Evolutionary conservation across 2,797 vertebrate species (phyloP).

Genomic region (Thripadectes ignobilis): DNA sequence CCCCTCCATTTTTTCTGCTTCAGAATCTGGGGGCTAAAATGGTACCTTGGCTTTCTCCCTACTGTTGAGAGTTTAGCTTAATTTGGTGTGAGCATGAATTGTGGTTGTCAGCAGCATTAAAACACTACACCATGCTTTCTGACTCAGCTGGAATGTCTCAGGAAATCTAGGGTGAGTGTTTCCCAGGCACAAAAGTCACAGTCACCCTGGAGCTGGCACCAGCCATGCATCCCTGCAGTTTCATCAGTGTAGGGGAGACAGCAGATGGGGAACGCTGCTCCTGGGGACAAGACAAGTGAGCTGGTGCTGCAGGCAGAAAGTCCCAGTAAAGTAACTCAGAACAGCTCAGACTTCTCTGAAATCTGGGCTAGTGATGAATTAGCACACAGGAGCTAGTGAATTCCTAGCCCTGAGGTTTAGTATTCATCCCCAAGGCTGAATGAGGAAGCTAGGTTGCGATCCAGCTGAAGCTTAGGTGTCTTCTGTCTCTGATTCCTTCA

Average conservation of each 20-base stretch:
- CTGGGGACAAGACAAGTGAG: not conserved
- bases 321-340: not conserved
- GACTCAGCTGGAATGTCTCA: not conserved
- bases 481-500: not conserved
- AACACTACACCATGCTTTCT: not conserved
- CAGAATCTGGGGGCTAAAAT: not conserved
- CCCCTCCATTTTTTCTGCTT: not conserved
- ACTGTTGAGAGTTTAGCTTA: not conserved
- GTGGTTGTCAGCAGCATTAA: not conserved
- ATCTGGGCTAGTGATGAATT: not conserved
- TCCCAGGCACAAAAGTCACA: not conserved
- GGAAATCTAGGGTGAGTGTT: accelerated
- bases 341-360: not conserved
- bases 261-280: not conserved
- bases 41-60: not conserved
- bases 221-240: not conserved
- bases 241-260: not conserved
- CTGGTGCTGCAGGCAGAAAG: not conserved
- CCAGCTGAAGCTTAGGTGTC: not conserved
- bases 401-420: not conserved
- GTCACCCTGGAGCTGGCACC: not conserved
- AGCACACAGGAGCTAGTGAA: not conserved
- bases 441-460: not conserved
- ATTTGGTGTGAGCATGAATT: not conserved
- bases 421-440: not conserved